Percentiles rank a stretch among this genome's conserved stretches.
Conservation (phyloP, 1,140 invertebrate genomes). For the Linepithema humile region DNA sequence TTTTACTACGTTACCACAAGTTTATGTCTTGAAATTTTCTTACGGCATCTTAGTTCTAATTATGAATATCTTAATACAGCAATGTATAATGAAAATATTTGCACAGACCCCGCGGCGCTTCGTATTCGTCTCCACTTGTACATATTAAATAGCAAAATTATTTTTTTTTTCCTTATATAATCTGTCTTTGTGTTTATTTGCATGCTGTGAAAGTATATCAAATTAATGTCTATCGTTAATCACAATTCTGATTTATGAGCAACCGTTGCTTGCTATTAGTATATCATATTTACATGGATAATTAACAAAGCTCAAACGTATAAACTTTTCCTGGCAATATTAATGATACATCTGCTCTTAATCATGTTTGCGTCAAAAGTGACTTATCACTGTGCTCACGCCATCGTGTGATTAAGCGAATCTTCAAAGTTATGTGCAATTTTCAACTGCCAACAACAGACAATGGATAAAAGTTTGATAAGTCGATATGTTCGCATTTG, state of each 20-base stretch:
- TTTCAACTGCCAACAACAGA: neutral
- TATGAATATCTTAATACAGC: neutral
- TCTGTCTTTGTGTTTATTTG: neutral
- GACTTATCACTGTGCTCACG: slow-evolving; percentile 14
- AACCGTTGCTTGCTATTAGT: neutral
- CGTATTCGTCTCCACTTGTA: neutral
- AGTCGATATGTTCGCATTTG: slow-evolving; percentile 7
- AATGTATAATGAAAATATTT: neutral
- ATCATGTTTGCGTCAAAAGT: slow-evolving; percentile 28
- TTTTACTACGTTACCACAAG: neutral
- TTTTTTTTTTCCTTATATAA: neutral
- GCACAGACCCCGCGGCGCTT: neutral
- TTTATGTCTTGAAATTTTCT: slow-evolving; percentile 4
- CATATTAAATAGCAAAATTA: neutral
- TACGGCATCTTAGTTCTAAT: neutral
- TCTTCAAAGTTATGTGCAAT: slow-evolving; percentile 38
- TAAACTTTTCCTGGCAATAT: slow-evolving; percentile 30
- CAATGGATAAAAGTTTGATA: neutral
- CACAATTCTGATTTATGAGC: neutral
- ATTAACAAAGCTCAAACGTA: slow-evolving; percentile 15
- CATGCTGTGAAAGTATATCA: neutral
- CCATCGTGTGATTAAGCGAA: slow-evolving; percentile 35
- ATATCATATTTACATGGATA: neutral
- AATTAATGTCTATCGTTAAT: slow-evolving; percentile 25
- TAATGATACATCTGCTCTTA: slow-evolving; percentile 35